These are phyloP conservation scores for Antennarius maculatus DNA, from an alignment of 2,797 vertebrate species.

Conservation along the genomic window DNA sequence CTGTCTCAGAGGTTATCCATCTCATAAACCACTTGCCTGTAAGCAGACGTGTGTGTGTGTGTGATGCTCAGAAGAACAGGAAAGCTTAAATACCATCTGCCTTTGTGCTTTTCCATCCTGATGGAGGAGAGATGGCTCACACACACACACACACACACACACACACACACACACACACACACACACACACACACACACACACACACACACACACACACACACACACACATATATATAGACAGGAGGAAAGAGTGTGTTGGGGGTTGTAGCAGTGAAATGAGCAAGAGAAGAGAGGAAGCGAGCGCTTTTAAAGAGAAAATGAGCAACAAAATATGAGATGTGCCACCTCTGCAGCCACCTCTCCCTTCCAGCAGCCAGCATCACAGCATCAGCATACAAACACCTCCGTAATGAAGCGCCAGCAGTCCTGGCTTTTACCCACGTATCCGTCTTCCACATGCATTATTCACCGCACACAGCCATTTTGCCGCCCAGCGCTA, in stretches of 20 bases:
- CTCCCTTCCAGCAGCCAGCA: constrained; percentile 57
- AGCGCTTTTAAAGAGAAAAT: constrained; percentile 50
- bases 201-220: too few species aligned
- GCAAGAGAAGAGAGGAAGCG: constrained; percentile 28
- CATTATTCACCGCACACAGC: constrained; percentile 78
- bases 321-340: constrained; percentile 59
- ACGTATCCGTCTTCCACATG: constrained; percentile 78
- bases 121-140: constrained; percentile 26
- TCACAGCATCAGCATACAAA: constrained; percentile 80
- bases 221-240: not conserved
- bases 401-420: constrained; percentile 76
- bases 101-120: constrained; percentile 33
- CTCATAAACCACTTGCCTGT: constrained; percentile 13
- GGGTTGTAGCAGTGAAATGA: constrained; percentile 40
- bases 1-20: constrained; percentile 14
- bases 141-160: not conserved
- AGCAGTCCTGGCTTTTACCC: constrained; percentile 70
- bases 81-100: constrained; percentile 26
- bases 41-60: not conserved
- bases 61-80: not conserved
- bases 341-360: constrained; percentile 62
- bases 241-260: constrained; percentile 15
- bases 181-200: too few species aligned
- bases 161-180: too few species aligned
- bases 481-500: constrained; percentile 75